These are phyloP conservation scores for Calidris pygmaea DNA, from an alignment of 2,113 vertebrate species.

Conservation along the genomic window DNA sequence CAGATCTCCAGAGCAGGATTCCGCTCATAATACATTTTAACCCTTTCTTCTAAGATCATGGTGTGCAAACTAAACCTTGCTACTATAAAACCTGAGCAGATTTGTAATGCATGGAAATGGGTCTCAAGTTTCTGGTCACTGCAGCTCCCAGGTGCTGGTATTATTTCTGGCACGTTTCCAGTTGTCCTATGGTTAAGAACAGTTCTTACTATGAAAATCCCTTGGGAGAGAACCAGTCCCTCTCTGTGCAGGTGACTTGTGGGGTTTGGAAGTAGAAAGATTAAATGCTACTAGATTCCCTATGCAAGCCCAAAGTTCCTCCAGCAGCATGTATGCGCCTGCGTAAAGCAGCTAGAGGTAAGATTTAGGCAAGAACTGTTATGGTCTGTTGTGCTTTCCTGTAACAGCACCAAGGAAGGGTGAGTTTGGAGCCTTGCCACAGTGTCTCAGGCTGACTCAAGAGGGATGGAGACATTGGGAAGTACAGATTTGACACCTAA, in stretches of 20 bases:
- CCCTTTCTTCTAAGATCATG: not conserved
- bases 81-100: not conserved
- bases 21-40: not conserved
- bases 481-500: not conserved
- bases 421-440: not conserved
- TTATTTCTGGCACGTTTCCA: not conserved
- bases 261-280: not conserved
- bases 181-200: not conserved
- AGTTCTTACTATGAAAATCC: not conserved
- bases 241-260: not conserved
- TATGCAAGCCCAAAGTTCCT: not conserved
- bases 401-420: not conserved
- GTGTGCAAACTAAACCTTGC: rapidly evolving
- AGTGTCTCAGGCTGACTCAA: not conserved
- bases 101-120: not conserved
- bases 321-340: not conserved
- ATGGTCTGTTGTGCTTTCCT: not conserved
- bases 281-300: not conserved
- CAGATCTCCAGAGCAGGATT: not conserved
- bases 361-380: not conserved
- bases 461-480: not conserved
- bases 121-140: not conserved
- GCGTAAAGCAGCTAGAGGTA: not conserved
- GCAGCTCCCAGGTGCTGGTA: not conserved
- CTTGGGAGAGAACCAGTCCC: not conserved